Conservation (phyloP, 2,113 vertebrate species). For the Passer montanus region DNA sequence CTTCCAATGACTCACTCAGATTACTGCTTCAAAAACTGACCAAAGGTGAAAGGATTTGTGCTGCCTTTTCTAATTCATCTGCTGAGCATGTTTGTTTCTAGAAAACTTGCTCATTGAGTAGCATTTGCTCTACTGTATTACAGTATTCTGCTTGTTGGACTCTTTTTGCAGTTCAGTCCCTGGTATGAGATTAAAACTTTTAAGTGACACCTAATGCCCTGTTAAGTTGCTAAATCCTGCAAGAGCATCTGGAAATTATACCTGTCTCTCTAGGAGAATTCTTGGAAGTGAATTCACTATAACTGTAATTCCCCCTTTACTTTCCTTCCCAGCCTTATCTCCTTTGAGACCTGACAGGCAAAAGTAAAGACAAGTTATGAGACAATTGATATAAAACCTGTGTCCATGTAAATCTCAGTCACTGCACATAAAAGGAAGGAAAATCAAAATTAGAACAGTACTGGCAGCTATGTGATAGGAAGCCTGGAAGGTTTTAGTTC, state of each 20-base stretch:
- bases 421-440: constrained; percentile 9
- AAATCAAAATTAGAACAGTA: background rate
- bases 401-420: background rate
- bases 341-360: constrained; percentile 2
- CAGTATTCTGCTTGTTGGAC: background rate
- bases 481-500: background rate
- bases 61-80: background rate
- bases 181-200: constrained; percentile 15
- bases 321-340: background rate
- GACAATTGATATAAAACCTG: background rate
- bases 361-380: constrained; percentile 33
- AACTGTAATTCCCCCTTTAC: background rate
- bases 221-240: constrained; percentile 31
- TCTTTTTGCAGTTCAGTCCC: background rate
- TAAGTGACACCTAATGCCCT: constrained; percentile 29
- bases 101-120: background rate
- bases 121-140: background rate
- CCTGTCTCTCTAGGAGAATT: constrained; percentile 21
- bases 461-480: background rate
- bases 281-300: constrained; percentile 4
- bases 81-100: background rate
- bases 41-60: constrained; percentile 2
- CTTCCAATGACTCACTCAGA: background rate
- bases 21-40: background rate
- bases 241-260: constrained; percentile 28